phyloP scores from a whole-genome alignment of 2,113 vertebrate species.

The Equus przewalskii region DNA sequence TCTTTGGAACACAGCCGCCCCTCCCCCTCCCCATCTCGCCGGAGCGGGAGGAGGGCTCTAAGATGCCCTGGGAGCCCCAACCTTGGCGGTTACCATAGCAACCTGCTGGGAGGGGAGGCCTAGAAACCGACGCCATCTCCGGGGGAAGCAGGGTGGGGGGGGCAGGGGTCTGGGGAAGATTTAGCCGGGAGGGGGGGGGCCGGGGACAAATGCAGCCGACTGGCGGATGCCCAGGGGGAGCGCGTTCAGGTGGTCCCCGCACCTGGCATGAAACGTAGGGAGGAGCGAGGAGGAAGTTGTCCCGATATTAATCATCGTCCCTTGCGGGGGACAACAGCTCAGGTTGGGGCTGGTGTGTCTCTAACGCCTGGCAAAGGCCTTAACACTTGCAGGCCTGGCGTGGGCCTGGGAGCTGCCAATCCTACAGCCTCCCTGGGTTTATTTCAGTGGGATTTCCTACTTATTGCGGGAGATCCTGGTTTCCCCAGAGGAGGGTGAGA shows the following conservation, averaged over 20 bases:
- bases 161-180: not conserved
- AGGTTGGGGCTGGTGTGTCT: not conserved
- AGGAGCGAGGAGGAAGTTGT: no score
- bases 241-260: not conserved
- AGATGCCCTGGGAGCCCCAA: slow-evolving; percentile 27
- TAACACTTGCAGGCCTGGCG: not conserved
- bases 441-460: not conserved
- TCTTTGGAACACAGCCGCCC: not conserved
- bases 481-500: not conserved
- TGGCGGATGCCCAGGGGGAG: accelerated
- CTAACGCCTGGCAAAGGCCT: not conserved
- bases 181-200: not conserved
- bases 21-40: not conserved
- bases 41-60: slow-evolving; percentile 14
- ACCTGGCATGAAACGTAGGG: not conserved
- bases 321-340: accelerated
- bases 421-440: not conserved
- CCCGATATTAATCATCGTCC: not conserved
- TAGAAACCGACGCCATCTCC: slow-evolving; percentile 52
- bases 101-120: slow-evolving; percentile 47
- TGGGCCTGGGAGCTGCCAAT: not conserved
- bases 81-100: slow-evolving; percentile 58
- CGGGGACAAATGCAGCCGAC: not conserved
- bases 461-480: not conserved
- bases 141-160: not conserved